Evolutionary conservation across 2,797 vertebrate genomes (phyloP).

Genomic region (Pseudochromis fuscus): DNA sequence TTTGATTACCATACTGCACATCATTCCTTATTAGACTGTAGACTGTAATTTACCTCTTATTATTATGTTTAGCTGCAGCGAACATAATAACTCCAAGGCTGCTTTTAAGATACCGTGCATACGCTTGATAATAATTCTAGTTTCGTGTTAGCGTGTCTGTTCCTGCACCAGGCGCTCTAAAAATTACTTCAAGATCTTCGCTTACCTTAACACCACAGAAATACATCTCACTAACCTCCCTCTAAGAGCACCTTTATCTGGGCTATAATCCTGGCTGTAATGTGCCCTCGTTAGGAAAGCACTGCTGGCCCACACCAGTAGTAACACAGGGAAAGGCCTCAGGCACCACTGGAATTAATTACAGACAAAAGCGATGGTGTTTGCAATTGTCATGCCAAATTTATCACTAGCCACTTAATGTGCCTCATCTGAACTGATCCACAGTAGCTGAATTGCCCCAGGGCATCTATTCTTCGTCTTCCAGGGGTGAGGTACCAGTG

Average conservation of each 20-base stretch:
- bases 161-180: constrained; percentile 40
- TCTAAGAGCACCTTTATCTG: constrained; percentile 81
- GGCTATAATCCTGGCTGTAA: constrained; percentile 92
- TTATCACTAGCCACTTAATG: constrained; percentile 98
- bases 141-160: constrained; percentile 17
- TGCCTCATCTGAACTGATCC: constrained; percentile 96
- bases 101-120: constrained; percentile 25
- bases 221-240: constrained; percentile 71
- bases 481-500: constrained; percentile 76
- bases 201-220: constrained; percentile 51
- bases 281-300: constrained; percentile 94
- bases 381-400: constrained; percentile 99
- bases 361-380: constrained; percentile 96
- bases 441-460: constrained; percentile 86
- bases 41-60: constrained; percentile 53
- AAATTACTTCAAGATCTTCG: constrained; percentile 63
- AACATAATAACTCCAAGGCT: constrained; percentile 27
- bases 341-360: constrained; percentile 99
- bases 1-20: constrained; percentile 47
- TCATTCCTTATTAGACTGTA: constrained; percentile 44
- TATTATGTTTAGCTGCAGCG: constrained; percentile 26
- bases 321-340: constrained; percentile 88
- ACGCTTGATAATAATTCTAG: constrained; percentile 17
- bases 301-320: constrained; percentile 91
- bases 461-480: constrained; percentile 83